Evolutionary conservation across 2,113 vertebrate species (phyloP).

Genomic region (Terrapene triunguis): DNA sequence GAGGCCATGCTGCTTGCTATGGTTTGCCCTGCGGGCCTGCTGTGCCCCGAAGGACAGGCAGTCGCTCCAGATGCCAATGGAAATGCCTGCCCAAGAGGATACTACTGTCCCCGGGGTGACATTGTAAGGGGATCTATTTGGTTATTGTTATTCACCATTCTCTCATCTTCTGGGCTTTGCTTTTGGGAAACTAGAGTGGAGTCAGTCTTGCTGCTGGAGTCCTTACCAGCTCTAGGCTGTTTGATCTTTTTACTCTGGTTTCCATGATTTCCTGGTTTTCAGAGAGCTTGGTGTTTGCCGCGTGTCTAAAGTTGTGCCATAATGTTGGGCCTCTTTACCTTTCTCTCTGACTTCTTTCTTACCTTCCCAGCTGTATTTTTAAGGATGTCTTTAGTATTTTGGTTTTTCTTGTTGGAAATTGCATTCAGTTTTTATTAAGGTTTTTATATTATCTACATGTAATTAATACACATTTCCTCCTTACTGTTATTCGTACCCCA

Average conservation of each 20-base stretch:
- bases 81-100: constrained; percentile 87
- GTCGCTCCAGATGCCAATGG: constrained; percentile 80
- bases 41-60: constrained; percentile 87
- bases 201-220: background rate
- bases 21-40: constrained; percentile 87
- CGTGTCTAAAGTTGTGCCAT: fast-evolving
- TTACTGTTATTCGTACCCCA: background rate
- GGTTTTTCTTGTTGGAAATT: background rate
- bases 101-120: constrained; percentile 86
- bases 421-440: background rate
- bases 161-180: background rate
- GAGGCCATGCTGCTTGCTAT: constrained; percentile 87
- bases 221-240: background rate
- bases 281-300: fast-evolving
- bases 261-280: background rate
- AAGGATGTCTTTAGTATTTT: background rate
- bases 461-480: background rate
- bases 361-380: background rate
- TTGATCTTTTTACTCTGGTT: background rate
- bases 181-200: background rate
- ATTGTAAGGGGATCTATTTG: constrained; percentile 78
- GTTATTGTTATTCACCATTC: fast-evolving
- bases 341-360: background rate
- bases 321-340: background rate
- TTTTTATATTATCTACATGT: background rate